Evolutionary conservation across 2,797 vertebrate species (phyloP).

Genomic region (Cyclopterus lumpus): DNA sequence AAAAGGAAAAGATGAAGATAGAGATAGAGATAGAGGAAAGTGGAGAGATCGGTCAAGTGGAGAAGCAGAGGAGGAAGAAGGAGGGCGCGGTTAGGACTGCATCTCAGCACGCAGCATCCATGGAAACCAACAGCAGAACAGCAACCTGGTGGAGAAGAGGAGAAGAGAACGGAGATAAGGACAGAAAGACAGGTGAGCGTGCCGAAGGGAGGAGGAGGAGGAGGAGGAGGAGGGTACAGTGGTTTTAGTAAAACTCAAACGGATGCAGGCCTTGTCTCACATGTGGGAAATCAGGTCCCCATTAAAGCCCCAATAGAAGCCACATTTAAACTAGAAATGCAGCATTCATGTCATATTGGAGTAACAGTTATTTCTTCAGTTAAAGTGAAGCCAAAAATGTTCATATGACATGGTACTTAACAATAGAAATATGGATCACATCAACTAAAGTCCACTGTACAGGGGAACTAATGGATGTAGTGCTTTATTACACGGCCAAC

Average conservation of each 20-base stretch:
- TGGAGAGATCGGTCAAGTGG: constrained; percentile 22
- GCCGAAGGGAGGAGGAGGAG: neutral
- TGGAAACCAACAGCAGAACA: constrained; percentile 97
- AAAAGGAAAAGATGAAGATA: constrained; percentile 1
- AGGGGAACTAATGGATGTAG: neutral
- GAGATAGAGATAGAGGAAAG: neutral
- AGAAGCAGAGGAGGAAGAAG: constrained; percentile 10
- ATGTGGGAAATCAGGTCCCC: no score
- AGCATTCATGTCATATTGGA: neutral
- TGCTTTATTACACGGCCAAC: no score
- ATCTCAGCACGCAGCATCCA: constrained; percentile 96
- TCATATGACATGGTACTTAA: no score
- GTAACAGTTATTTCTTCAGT: neutral
- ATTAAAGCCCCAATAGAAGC: no score
- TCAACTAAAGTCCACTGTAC: no score
- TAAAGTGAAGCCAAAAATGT: no score
- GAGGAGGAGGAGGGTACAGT: neutral
- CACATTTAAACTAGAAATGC: neutral
- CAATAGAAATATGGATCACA: no score
- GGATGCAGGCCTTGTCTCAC: neutral
- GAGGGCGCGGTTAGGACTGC: constrained; percentile 87
- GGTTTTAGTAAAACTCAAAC: neutral
- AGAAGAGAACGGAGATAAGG: neutral
- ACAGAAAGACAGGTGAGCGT: neutral
- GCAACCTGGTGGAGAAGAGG: constrained; percentile 82